Evolutionary conservation across 2,888 invertebrate species (phyloP).

Genomic region (Plebejus argus): DNA sequence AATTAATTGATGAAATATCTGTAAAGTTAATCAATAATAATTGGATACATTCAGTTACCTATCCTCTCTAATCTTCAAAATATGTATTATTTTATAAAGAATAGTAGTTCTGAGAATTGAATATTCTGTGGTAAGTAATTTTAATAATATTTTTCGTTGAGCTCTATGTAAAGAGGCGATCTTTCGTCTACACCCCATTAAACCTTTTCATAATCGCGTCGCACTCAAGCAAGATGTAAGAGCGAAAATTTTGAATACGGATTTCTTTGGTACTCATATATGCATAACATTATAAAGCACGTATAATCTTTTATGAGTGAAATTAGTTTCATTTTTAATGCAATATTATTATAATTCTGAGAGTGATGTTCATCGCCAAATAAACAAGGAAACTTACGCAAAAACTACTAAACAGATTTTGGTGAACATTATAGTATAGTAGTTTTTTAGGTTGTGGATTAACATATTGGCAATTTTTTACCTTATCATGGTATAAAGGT

Average conservation of each 20-base stretch:
- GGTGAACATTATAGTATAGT: too few relatives aligned
- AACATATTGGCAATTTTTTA: not conserved
- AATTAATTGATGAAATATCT: too few relatives aligned
- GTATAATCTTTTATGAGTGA: not conserved
- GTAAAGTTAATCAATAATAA: too few relatives aligned
- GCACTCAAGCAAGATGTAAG: not conserved
- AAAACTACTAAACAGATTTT: too few relatives aligned
- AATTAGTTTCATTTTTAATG: not conserved
- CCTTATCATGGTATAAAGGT: not conserved
- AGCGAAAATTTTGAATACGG: conserved; percentile 9
- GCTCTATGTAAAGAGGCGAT: not conserved
- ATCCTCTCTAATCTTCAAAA: too few relatives aligned
- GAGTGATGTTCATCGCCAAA: too few relatives aligned
- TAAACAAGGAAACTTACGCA: too few relatives aligned
- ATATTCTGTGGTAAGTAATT: not conserved
- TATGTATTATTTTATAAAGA: too few relatives aligned
- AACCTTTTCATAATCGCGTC: conserved; percentile 17
- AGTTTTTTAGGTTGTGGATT: too few relatives aligned
- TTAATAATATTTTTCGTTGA: not conserved
- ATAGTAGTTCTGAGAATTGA: not conserved
- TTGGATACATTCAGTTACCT: too few relatives aligned
- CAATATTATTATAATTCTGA: not conserved
- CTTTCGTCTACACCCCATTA: not conserved
- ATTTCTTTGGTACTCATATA: not conserved
- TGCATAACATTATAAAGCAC: not conserved